Conservation (phyloP, 2,113 vertebrate genomes). For the Terrapene triunguis region DNA sequence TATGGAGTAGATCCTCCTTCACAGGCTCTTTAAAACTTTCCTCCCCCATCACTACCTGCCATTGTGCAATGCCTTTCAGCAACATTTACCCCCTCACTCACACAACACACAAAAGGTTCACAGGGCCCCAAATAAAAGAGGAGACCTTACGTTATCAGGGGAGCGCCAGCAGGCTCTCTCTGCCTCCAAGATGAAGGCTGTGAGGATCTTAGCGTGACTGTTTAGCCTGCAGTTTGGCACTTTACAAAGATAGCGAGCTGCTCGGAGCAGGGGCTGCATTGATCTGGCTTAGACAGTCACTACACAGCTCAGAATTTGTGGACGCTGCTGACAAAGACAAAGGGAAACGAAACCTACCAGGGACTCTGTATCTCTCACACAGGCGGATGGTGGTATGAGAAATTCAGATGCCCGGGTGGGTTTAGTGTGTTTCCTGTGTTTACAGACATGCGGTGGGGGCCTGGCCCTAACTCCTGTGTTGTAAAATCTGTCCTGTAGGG, state of each 20-base stretch:
- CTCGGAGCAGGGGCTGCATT: background rate
- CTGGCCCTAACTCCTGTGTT: too few relatives aligned
- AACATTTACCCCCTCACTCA: background rate
- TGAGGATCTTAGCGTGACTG: background rate
- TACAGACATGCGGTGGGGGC: too few relatives aligned
- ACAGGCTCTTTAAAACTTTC: background rate
- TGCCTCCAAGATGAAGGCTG: too few relatives aligned
- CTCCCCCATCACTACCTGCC: background rate
- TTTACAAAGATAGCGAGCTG: background rate
- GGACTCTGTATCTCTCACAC: background rate
- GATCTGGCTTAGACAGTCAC: background rate
- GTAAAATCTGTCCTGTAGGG: too few relatives aligned
- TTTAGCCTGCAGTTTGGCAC: background rate
- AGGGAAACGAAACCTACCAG: background rate
- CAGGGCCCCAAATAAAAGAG: background rate
- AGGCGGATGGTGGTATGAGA: background rate
- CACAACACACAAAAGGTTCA: background rate
- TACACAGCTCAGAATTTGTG: background rate
- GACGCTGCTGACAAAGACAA: background rate
- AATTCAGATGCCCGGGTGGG: background rate
- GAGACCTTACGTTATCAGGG: background rate
- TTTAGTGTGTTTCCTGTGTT: background rate
- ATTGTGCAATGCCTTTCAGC: background rate
- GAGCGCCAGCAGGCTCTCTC: background rate
- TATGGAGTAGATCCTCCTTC: background rate